Evolutionary conservation across 1,140 invertebrate genomes (phyloP), one percentile per base, ranked within the genome.

Genomic region (Batillaria attramentaria): DNA sequence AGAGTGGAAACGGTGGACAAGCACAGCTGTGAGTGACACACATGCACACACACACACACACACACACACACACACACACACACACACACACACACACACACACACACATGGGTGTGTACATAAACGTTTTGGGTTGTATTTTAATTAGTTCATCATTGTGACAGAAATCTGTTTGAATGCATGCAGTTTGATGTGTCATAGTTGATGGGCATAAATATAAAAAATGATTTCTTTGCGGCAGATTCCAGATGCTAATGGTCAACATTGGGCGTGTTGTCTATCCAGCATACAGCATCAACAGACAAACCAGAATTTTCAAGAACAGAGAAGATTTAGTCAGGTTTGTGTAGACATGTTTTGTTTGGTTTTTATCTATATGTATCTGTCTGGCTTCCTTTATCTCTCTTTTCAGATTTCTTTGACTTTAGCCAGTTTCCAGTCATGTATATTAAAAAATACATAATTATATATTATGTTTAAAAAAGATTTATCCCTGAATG

Each of bases 191-290:
- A 18, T 62, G 60, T 1, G n/a, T 28, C n/a, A 10, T 8, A n/a
- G 20, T 62, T 62, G n/a, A n/a, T 13, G 31, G 20, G 10, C 31
- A 62, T 62, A 6, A 8, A 62, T 5, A 13, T 5, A 62, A 43
- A 37, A 68, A 28, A 41, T 42, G 16, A 24, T 62, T 37, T 57
- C 74, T 42, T 33, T 60, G n/a, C 31, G 16, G 16, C 68, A 91
- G 90, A n/a, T 90, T 92, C 43, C 91, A 91, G 50, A 88, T 93
- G 80, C 84, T 93, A n/a, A 85, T 91, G 85, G 90, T 91, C 5
- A 92, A 93, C 78, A 89, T 91, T 46, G 93, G 92, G 5, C 87
- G 91, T 79, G 84, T 92, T 75, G 86, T 87, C 42, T 93, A 92
- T 84, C 92, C 92, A 31, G 62, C 76, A 0, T 93, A 91, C 81